These are phyloP conservation scores for Onychomys torridus DNA, from an alignment of 2,797 vertebrate genomes.

Conservation along the genomic window DNA sequence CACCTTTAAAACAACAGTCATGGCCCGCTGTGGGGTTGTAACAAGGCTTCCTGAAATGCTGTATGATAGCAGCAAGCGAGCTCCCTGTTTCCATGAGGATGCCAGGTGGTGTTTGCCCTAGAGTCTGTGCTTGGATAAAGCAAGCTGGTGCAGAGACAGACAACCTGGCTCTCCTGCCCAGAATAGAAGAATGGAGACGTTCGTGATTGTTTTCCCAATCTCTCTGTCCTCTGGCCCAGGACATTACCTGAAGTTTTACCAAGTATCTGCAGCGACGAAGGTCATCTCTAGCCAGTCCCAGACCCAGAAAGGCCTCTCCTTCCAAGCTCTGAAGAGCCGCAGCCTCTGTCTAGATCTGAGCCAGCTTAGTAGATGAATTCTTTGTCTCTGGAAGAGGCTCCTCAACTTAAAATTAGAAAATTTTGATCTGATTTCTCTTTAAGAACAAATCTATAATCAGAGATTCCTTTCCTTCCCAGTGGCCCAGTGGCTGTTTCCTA, in stretches of 20 bases:
- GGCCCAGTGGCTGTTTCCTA: not conserved
- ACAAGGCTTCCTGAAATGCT: not conserved
- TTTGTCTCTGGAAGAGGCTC: not conserved
- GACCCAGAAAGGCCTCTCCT: not conserved
- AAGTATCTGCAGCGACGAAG: not conserved
- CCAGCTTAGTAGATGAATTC: not conserved
- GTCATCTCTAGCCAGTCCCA: not conserved
- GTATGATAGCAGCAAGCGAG: not conserved
- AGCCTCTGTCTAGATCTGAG: not conserved
- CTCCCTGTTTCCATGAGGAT: not conserved
- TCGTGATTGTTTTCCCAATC: not conserved
- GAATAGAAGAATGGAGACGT: not conserved
- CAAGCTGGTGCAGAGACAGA: not conserved
- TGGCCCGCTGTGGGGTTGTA: not conserved
- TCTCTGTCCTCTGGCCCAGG: not conserved
- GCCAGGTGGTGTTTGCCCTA: conserved; percentile 46
- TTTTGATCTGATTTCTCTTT: not conserved
- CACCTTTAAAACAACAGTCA: not conserved
- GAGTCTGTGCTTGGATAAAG: conserved; percentile 49
- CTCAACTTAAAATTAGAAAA: not conserved
- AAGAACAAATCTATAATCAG: not conserved
- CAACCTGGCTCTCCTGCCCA: not conserved
- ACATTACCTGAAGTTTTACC: not conserved
- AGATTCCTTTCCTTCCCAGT: not conserved
- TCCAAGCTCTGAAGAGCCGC: not conserved